phyloP scores from a whole-genome alignment of 2,888 invertebrate species.

The Lasioglossum villosulum region DNA sequence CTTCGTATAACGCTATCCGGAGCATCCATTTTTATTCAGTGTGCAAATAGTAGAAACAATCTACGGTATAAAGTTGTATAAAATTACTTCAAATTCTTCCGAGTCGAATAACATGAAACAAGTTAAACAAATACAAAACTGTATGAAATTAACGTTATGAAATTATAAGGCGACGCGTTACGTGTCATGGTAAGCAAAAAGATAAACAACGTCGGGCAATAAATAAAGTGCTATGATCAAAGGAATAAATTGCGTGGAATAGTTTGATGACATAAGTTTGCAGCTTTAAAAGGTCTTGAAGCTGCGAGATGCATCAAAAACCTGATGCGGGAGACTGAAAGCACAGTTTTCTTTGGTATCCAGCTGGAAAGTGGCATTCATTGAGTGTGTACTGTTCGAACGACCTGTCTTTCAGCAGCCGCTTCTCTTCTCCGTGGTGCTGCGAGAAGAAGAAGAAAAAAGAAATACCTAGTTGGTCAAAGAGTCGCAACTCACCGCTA shows the following conservation, averaged over 20 bases:
- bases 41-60: not conserved
- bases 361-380: slow-evolving; percentile 60
- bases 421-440: slow-evolving; percentile 55
- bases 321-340: slow-evolving; percentile 39
- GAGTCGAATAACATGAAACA: not conserved
- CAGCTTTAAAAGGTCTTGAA: slow-evolving; percentile 37
- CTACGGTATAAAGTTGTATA: not conserved
- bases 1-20: not conserved
- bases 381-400: slow-evolving; percentile 53
- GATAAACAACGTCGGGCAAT: not conserved
- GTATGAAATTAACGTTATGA: not conserved
- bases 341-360: slow-evolving; percentile 56
- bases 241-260: slow-evolving; percentile 24
- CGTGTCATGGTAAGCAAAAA: not conserved
- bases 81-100: not conserved
- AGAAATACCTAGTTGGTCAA: slow-evolving; percentile 50
- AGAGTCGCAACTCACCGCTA: slow-evolving; percentile 32
- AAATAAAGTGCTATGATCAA: slow-evolving; percentile 12
- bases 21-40: not conserved
- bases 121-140: not conserved
- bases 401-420: slow-evolving; percentile 61
- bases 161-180: not conserved
- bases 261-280: slow-evolving; percentile 29
- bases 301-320: slow-evolving; percentile 49
- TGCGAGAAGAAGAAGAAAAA: slow-evolving; percentile 25